Conservation (phyloP, 2,888 invertebrate genomes). For the Lithophane socia region DNA sequence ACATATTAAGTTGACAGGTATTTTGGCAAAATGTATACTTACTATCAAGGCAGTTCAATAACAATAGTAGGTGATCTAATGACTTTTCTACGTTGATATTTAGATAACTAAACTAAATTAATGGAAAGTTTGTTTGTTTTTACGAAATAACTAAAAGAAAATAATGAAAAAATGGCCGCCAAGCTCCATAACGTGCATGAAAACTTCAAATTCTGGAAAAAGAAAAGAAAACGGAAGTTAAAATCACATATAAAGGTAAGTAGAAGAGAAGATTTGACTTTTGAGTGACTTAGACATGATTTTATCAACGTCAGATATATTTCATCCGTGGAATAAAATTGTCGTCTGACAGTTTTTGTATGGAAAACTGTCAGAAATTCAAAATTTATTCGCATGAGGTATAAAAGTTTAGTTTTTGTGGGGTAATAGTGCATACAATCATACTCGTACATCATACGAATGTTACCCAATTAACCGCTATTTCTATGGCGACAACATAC, state of each 20-base stretch:
- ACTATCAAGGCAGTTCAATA: not conserved
- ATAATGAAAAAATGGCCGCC: not conserved
- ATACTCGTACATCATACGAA: too few relatives aligned
- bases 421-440: too few relatives aligned
- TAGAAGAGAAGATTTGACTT: not conserved
- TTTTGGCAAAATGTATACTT: not conserved
- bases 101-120: not conserved
- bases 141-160: not conserved
- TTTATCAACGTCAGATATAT: too few relatives aligned
- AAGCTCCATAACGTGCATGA: not conserved
- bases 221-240: not conserved
- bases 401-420: too few relatives aligned
- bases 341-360: too few relatives aligned
- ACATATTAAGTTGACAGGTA: too few relatives aligned
- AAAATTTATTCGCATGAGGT: too few relatives aligned
- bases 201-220: slow-evolving; percentile 19
- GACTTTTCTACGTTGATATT: not conserved
- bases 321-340: too few relatives aligned
- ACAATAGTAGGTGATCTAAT: not conserved
- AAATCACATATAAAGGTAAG: not conserved
- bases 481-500: slow-evolving; percentile 7
- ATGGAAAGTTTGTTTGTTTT: not conserved
- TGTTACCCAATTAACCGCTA: not conserved
- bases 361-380: too few relatives aligned
- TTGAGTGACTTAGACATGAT: not conserved